Base-by-base conservation (phyloP, 2,113 vertebrate species). In the Caranx melampygus region DNA sequence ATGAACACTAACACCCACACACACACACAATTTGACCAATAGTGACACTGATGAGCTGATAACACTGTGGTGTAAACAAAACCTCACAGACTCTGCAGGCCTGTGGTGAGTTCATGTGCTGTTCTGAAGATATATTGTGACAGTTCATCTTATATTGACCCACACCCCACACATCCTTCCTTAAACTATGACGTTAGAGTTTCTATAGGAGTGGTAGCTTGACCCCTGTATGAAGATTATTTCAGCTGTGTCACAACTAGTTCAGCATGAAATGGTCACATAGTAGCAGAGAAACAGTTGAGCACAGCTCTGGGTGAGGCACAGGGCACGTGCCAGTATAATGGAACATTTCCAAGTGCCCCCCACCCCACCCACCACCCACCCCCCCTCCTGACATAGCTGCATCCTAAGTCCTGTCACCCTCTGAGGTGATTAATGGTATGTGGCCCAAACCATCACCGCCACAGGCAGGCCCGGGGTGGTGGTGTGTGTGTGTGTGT, bases 391-490 rank as follows among this genome's bases (percentile, higher is more conserved):
- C 54, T 64, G 60, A 82, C 79, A 75, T 45, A 72, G 35, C 60
- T 42, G 77, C 79, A 86, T 87, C 87, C 87, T 85, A 87, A 90
- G 79, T 55, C 66, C 69, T 87, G 76, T 89, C 84, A 85, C 49
- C 67, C 76, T 84, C 60, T 83, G 68, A 83, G 67, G 76, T 92
- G 90, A 93, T 90, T 91, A 80, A 86, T 89, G 81, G 37, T 59
- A 69, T 42, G 57, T 70, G 81, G 75, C 81, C 77, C 65, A 70
- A 83, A 89, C 75, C 55, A 73, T 87, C 78, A 79, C 81, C 84
- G 84, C 82, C 72, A 66, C 81, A 82, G 82, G 82, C 63, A 54
- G 74, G 35, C 34, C 3, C 15, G 2, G 18, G 84, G 81, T 4
- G 35, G 4, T 16, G 37, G 10, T 6, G 45, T 42, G 10, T 42